phyloP scores from a whole-genome alignment of 2,888 invertebrate species.

The Napeogenes sylphis region DNA sequence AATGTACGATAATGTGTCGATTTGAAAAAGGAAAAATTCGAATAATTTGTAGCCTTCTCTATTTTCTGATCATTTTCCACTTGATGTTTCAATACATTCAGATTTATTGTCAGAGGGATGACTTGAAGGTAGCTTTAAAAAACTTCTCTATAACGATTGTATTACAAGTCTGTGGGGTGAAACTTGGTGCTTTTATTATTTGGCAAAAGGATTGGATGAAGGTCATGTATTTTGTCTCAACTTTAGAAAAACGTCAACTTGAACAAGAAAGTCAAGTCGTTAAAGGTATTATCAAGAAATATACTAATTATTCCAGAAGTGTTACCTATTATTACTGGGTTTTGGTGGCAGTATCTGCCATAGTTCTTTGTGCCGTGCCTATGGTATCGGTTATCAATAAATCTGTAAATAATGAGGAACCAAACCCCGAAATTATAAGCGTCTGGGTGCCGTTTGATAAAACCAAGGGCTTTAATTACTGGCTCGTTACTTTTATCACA shows the following conservation, averaged over 20 bases:
- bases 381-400: conserved; percentile 39
- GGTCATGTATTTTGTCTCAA: conserved; percentile 49
- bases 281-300: conserved; percentile 40
- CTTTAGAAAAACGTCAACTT: conserved; percentile 47
- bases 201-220: conserved; percentile 55
- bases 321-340: conserved; percentile 58
- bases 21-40: conserved; percentile 34
- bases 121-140: conserved; percentile 51
- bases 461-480: conserved; percentile 51
- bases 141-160: conserved; percentile 61
- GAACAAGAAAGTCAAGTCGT: conserved; percentile 40
- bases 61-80: conserved; percentile 45
- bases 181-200: conserved; percentile 52
- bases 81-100: conserved; percentile 59
- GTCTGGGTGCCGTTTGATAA: conserved; percentile 63
- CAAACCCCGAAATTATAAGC: conserved; percentile 64
- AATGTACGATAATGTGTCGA: conserved; percentile 53
- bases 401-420: conserved; percentile 42
- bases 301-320: conserved; percentile 52
- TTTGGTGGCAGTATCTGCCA: conserved; percentile 51
- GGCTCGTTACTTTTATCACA: conserved; percentile 45
- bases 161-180: conserved; percentile 55
- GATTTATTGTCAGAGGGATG: conserved; percentile 51
- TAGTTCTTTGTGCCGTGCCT: conserved; percentile 57
- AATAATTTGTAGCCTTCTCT: conserved; percentile 42